Evolutionary conservation across 2,113 vertebrate genomes (phyloP).

Genomic region (Tenrec ecaudatus): DNA sequence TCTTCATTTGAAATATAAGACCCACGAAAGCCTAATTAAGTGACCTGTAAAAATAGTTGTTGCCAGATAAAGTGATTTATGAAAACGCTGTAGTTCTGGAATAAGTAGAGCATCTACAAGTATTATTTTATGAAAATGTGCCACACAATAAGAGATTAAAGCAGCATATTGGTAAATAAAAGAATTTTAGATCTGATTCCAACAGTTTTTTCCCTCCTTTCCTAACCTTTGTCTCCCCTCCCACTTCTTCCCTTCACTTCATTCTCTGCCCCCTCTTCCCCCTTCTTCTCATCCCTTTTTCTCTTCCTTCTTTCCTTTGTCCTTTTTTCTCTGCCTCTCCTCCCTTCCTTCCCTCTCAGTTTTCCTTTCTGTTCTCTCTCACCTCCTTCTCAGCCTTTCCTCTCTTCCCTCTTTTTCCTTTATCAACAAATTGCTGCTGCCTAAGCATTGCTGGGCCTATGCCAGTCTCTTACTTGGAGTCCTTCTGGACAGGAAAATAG

Average conservation of each 20-base stretch:
- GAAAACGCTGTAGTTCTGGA: not conserved
- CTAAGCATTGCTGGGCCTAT: too few species aligned
- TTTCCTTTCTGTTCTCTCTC: too few species aligned
- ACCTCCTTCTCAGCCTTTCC: too few species aligned
- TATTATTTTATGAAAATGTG: too few species aligned
- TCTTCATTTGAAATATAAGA: not conserved
- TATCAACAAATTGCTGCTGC: not conserved
- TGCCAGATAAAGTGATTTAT: not conserved
- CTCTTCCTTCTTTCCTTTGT: not conserved
- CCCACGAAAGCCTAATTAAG: not conserved
- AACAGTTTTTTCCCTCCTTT: not conserved
- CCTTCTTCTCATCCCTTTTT: too few species aligned
- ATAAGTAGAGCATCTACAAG: too few species aligned
- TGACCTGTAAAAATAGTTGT: not conserved
- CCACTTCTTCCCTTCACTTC: too few species aligned
- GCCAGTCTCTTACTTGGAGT: not conserved
- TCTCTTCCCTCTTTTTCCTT: too few species aligned
- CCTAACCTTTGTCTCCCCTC: not conserved
- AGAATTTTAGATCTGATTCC: not conserved
- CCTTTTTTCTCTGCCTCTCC: not conserved
- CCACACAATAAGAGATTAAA: too few species aligned
- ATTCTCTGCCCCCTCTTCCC: not conserved
- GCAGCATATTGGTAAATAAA: too few species aligned
- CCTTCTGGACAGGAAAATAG: not conserved
- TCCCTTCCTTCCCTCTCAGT: not conserved